Base-by-base conservation (phyloP, 2,113 vertebrate species). In the Cinclus mexicanus region DNA sequence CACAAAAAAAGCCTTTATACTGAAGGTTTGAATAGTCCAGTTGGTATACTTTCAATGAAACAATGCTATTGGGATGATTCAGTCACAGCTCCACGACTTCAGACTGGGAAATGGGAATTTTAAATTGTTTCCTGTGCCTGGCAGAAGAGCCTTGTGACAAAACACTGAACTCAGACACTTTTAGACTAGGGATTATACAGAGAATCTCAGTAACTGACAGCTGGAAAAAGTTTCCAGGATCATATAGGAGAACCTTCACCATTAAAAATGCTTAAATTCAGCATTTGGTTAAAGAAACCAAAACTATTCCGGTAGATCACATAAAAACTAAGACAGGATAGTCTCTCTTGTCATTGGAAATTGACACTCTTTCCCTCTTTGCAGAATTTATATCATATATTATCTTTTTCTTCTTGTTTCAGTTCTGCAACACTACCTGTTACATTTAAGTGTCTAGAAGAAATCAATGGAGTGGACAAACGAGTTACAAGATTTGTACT, bases 371-470 rank as follows among this genome's bases (percentile, higher is more conserved):
- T 44, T 42, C 26, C 1, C 3, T 69, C 14, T 65, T 17, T 20
- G 14, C n/a, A 47, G n/a, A 46, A 60, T 49, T 44, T 46, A 16
- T 14, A 7, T 31, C 2, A 23, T 25, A 0, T 29, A n/a, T 60
- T 59, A 19, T 13, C 17, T 64, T 35, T 12, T 70, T 71, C 41
- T 31, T 77, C 59, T 39, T 83, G 7, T 83, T 86, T 83, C 94
- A 99, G 99, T 80, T 99, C 99, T 71, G 99, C 99, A 95, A 99
- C 99, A 42, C 97, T 99, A 81, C 99, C 99, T 64, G 98, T 99
- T 97, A 99, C 99, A 20, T 99, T 99, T 94, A 99, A 98, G 92
- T 99, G 99, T 61, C 98, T 99, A 93, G 99, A 99, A 96, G 99
- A 99, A 95, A 99, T 99, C 97, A 99, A 99, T 29, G 98, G 98